phyloP scores from a whole-genome alignment of 2,113 vertebrate species.

The Mus musculus region DNA sequence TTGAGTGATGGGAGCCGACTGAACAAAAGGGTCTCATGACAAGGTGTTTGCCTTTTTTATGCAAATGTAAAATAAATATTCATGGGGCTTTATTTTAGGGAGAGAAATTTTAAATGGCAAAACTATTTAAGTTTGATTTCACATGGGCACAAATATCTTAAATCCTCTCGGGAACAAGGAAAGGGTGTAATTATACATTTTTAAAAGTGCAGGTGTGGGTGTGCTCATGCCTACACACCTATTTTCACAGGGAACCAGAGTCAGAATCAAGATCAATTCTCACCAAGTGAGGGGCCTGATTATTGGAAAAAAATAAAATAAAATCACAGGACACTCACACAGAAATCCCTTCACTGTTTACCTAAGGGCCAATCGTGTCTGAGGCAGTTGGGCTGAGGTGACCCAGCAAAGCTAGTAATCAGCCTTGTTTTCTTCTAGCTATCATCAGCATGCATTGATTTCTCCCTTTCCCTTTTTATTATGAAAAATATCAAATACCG shows the following conservation, averaged over 20 bases:
- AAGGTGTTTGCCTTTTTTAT: conserved; percentile 76
- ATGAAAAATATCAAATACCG: conserved; percentile 1
- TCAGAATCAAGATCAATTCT: background rate
- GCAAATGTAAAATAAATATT: conserved; percentile 80
- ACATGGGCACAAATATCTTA: conserved; percentile 71
- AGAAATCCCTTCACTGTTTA: background rate
- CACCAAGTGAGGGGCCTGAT: background rate
- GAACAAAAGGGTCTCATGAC: conserved; percentile 69
- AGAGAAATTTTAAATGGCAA: conserved; percentile 75
- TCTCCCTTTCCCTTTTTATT: background rate
- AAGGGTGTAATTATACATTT: conserved; percentile 62
- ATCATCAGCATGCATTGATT: background rate
- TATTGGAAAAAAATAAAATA: background rate
- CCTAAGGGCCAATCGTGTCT: background rate
- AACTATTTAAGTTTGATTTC: conserved; percentile 76
- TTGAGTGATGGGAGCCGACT: conserved; percentile 67
- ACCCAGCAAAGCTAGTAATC: background rate
- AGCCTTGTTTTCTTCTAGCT: conserved; percentile 22
- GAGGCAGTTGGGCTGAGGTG: background rate
- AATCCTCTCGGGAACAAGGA: conserved; percentile 51
- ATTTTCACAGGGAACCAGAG: conserved; percentile 26
- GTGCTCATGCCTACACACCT: background rate
- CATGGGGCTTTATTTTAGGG: conserved; percentile 77
- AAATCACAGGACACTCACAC: background rate
- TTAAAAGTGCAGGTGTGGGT: conserved; percentile 49